Base-by-base conservation (phyloP, 2,113 vertebrate species). In the Leptocoma aspasia region DNA sequence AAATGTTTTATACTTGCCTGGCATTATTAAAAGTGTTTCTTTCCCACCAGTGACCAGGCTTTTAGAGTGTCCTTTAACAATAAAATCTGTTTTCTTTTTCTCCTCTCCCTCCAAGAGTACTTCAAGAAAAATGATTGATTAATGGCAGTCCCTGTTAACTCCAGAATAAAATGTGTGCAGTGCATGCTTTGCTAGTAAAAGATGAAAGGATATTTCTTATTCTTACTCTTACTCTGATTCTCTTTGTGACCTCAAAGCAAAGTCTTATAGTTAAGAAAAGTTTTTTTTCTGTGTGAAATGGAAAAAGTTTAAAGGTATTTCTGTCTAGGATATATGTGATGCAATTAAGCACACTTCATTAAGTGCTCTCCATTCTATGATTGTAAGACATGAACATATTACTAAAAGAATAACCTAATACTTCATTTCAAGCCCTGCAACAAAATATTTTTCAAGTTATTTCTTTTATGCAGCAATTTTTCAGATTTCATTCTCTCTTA, bases 311-410 rank as follows among this genome's bases (percentile, higher is more conserved):
- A 60, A 71, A 92, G 44, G 69, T 92, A 57, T 94, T 97, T 80
- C 72, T 82, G 14, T 42, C 45, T 69, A 79, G 83, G 42, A 71
- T 87, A 20, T 53, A 54, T 72, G 69, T 53, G 41, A 75, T 82
- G 16, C 78, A 95, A 45, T 79, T 94, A 95, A 69, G 31, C 63
- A 91, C 53, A 80, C 45, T 94, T 97, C 81, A 69, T 89, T 82
- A 92, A 57, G 37, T 69, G 17, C 19, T 82, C 30, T 94, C 39
- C 2, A 2, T 70, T 87, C 35, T 39, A 15, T 69, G 63, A 82
- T 52, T 59, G 10, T 53, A 76, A 76, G 89, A 85, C 72, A 63
- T 37, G 45, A 75, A 37, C 28, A 35, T 18, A 5, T 65, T 80
- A 54, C 59, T 88, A 47, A 85, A 77, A 65, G 31, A 82, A 72